Evolutionary conservation across 2,113 vertebrate genomes (phyloP).

Genomic region (Strix uralensis): DNA sequence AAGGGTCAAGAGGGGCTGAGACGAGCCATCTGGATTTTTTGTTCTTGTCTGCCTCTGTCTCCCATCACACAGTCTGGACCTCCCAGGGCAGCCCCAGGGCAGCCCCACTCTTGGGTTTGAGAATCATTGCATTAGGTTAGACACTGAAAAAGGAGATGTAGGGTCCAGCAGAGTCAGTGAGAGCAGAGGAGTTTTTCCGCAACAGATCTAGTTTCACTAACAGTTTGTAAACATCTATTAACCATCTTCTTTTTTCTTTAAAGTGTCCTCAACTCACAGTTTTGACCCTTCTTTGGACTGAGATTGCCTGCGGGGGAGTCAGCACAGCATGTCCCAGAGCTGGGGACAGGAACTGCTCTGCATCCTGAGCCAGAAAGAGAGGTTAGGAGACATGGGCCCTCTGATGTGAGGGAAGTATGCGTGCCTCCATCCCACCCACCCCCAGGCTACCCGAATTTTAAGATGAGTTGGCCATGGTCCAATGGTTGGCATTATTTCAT

Average conservation of each 20-base stretch:
- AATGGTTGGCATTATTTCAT: not conserved
- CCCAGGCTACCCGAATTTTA: not conserved
- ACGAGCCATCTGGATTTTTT: not conserved
- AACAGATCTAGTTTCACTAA: not conserved
- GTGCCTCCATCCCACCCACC: not conserved
- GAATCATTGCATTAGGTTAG: not conserved
- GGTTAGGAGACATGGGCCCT: not conserved
- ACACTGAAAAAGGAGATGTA: not conserved
- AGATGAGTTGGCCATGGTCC: not conserved
- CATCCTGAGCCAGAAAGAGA: not conserved
- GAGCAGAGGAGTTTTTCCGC: not conserved
- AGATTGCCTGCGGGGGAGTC: not conserved
- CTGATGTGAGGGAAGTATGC: not conserved
- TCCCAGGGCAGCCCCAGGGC: not conserved
- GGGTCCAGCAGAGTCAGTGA: not conserved
- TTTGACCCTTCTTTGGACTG: not conserved
- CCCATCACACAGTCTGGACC: not conserved
- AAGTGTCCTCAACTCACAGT: not conserved
- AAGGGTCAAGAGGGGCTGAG: not conserved
- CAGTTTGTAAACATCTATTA: not conserved
- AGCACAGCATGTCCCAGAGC: not conserved
- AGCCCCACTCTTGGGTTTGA: not conserved
- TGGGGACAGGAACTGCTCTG: not conserved
- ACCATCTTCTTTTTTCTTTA: not conserved
- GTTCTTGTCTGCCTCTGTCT: not conserved